A percentile compares a stretch with the other conserved stretches of the same genome.
Evolutionary conservation across 2,113 vertebrate species (phyloP).

Genomic region (Colistium nudipinnis): DNA sequence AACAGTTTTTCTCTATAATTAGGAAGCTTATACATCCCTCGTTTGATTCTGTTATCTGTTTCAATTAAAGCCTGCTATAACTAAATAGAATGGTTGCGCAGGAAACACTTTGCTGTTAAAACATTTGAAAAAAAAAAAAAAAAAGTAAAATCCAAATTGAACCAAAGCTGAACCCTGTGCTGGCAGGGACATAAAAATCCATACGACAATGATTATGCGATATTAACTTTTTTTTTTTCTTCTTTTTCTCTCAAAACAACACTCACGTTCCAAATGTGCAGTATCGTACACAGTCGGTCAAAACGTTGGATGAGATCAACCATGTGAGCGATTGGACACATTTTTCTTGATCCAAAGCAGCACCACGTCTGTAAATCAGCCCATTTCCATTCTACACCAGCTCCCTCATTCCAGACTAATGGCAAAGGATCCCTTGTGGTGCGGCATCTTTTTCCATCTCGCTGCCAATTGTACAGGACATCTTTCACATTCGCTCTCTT

Average conservation of each 20-base stretch:
- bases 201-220: too few relatives aligned
- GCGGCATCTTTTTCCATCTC: constrained; percentile 72
- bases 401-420: constrained; percentile 64
- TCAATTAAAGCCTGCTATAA: not conserved
- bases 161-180: too few relatives aligned
- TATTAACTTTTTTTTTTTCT: not conserved
- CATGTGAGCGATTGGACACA: constrained; percentile 30
- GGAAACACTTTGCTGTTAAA: too few relatives aligned
- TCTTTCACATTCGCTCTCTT: constrained; percentile 68
- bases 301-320: constrained; percentile 21
- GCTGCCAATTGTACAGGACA: constrained; percentile 71
- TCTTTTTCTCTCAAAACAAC: too few relatives aligned
- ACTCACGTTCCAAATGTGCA: too few relatives aligned
- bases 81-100: too few relatives aligned
- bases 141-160: too few relatives aligned
- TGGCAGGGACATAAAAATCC: too few relatives aligned
- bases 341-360: constrained; percentile 41
- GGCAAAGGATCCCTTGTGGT: constrained; percentile 67
- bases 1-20: not conserved
- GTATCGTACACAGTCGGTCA: too few relatives aligned
- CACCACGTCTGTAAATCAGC: constrained; percentile 62
- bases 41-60: not conserved
- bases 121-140: too few relatives aligned
- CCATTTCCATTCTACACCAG: constrained; percentile 68
- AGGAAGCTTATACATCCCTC: not conserved